A percentile compares a stretch with the other conserved stretches of the same genome.
Evolutionary conservation across 2,797 vertebrate genomes (phyloP).

Genomic region (Hydrophis major): DNA sequence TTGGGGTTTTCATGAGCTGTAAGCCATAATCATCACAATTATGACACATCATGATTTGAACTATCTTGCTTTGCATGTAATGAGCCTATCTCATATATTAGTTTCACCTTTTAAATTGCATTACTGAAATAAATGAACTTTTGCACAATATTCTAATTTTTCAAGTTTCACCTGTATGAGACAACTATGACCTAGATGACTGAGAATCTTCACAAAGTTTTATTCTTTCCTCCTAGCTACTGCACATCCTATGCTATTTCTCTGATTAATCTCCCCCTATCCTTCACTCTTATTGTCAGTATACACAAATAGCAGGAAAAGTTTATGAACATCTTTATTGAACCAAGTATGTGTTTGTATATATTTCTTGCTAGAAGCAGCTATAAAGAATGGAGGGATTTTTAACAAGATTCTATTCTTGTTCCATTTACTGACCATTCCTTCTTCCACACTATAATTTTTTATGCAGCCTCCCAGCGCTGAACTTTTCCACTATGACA

Average conservation of each 20-base stretch:
- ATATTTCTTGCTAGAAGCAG: neutral
- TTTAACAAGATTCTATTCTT: neutral
- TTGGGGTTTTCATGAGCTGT: too few species aligned
- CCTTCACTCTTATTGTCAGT: neutral
- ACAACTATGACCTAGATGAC: neutral
- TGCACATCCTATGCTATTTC: neutral
- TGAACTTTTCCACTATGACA: slow-evolving; percentile 91
- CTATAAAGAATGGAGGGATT: fast-evolving
- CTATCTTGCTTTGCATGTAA: too few species aligned
- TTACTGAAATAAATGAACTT: too few species aligned
- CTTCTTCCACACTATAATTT: slow-evolving; percentile 12
- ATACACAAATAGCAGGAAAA: neutral
- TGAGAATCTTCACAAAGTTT: neutral
- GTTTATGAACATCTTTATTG: neutral
- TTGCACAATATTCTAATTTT: too few species aligned
- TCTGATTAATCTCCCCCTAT: neutral
- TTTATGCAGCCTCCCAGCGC: slow-evolving; percentile 85
- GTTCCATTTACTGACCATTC: neutral
- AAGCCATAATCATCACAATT: too few species aligned
- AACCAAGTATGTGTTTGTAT: neutral
- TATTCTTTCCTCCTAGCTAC: neutral
- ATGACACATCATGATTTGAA: too few species aligned
- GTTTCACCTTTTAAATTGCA: too few species aligned
- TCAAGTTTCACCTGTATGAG: neutral
- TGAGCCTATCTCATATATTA: too few species aligned